phyloP scores from a whole-genome alignment of 2,797 vertebrate species.

The Melanotaenia pygmaea region DNA sequence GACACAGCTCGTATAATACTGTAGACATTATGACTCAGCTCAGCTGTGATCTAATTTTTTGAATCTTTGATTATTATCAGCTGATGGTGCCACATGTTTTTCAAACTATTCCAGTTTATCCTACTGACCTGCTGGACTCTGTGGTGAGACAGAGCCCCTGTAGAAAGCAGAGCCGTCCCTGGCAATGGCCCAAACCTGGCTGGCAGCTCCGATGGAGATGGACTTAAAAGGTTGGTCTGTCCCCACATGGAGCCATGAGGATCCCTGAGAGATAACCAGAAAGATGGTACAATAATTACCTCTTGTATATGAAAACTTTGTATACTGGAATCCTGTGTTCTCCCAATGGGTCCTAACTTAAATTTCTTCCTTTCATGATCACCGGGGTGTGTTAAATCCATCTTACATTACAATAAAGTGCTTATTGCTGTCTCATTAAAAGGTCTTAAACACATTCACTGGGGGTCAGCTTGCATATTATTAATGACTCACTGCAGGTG shows the following conservation, averaged over 20 bases:
- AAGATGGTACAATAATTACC: neutral
- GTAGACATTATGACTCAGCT: neutral
- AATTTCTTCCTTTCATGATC: neutral
- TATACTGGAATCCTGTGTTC: neutral
- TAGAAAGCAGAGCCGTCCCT: slow-evolving; percentile 95
- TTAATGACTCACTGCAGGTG: slow-evolving; percentile 87
- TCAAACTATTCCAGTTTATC: neutral
- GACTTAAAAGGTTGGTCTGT: slow-evolving; percentile 96
- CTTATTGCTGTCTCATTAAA: neutral
- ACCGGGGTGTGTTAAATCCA: neutral
- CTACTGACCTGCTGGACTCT: slow-evolving; percentile 89
- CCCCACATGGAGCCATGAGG: slow-evolving; percentile 96
- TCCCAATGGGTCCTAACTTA: neutral
- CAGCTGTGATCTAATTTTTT: neutral
- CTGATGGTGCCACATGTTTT: neutral
- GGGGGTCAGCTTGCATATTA: neutral
- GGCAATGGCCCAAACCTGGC: slow-evolving; percentile 95
- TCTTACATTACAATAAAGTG: neutral
- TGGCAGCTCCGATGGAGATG: slow-evolving; percentile 89
- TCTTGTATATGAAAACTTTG: neutral
- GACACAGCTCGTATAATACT: slow-evolving; percentile 27
- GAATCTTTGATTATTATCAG: neutral
- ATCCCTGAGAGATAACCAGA: slow-evolving; percentile 82
- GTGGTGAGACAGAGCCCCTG: slow-evolving; percentile 89
- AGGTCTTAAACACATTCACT: slow-evolving; percentile 5